Percentiles rank a stretch among this genome's conserved stretches.
phyloP scores from a whole-genome alignment of 2,797 vertebrate genomes.

The Chiloscyllium punctatum region DNA sequence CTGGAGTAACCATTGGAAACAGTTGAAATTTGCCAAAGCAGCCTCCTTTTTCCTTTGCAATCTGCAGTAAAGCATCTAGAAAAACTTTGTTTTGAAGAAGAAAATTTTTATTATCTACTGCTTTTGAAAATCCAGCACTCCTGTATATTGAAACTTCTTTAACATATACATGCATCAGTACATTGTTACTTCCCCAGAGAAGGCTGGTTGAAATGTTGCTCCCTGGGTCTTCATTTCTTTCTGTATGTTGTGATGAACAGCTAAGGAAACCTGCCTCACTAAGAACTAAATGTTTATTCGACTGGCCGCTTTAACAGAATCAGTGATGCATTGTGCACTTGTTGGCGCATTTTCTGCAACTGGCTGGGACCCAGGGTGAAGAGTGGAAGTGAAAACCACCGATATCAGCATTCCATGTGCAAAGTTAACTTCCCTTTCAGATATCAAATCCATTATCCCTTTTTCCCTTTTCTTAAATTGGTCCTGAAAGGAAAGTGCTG shows the following conservation, averaged over 20 bases:
- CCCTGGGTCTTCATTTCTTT: background rate
- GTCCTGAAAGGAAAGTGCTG: background rate
- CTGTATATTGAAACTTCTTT: background rate
- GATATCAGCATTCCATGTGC: background rate
- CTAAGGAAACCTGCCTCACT: background rate
- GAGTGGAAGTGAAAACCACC: too few species aligned
- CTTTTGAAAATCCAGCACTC: constrained; percentile 38
- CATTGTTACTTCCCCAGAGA: background rate
- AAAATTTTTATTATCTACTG: constrained; percentile 41
- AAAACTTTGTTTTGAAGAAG: constrained; percentile 17
- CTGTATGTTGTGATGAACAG: background rate
- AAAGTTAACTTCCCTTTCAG: background rate
- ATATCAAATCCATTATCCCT: background rate
- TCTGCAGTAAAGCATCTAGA: background rate
- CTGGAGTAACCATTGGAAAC: background rate
- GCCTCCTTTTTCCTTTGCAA: background rate
- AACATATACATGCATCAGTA: background rate
- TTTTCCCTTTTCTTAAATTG: background rate
- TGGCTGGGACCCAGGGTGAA: background rate
- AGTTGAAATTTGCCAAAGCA: background rate
- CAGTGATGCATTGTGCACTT: background rate
- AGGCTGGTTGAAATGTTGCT: background rate
- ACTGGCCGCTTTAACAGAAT: background rate
- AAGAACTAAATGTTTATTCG: background rate
- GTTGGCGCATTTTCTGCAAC: background rate